Evolutionary conservation across 2,797 vertebrate genomes (phyloP), one percentile per base, ranked within the genome.

Genomic region (Microchirus variegatus): DNA sequence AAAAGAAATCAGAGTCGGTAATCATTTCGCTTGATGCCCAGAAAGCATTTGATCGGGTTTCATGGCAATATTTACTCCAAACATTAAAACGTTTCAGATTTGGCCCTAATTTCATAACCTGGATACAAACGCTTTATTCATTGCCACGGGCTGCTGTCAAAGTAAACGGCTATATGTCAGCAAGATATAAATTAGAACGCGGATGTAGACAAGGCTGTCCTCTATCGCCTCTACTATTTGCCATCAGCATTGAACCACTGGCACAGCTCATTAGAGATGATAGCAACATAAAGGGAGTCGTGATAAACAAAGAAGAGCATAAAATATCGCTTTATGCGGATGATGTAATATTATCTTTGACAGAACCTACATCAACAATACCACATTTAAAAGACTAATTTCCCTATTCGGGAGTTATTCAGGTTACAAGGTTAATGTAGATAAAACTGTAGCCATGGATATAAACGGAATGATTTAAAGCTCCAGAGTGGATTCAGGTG

Each of bases 141-240:
- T 6, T 2, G 10, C 40, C 16, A 4, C 13, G 13, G 1, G 16
- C 41, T 0, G n/a, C 38, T 12, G 26, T 56, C 1, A 51, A 19
- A 4, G 62, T 65, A 0, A 43, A 65, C 16, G 45, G 38, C 0
- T 18, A 1, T 13, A 19, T 4, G 12, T 56, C 62, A 15, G 8
- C 8, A 0, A 43, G 46, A 15, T 64, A 49, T 5, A 5, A n/a
- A 11, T 2, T 63, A 5, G 35, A 47, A 41, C 2, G 10, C 0
- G 35, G 61, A 3, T 48, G 61, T 2, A 64, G 53, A 31, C 62
- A 65, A 35, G 46, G 40, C 1, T 57, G 46, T 4, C 10, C 53
- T 3, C 4, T 37, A 8, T 65, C 53, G n/a, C 10, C 45, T 7
- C 5, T 53, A 7, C 12, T 38, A 12, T 64, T 64, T 1, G 14